Conservation (phyloP, 2,888 invertebrate genomes). For the Drosophila dives region DNA sequence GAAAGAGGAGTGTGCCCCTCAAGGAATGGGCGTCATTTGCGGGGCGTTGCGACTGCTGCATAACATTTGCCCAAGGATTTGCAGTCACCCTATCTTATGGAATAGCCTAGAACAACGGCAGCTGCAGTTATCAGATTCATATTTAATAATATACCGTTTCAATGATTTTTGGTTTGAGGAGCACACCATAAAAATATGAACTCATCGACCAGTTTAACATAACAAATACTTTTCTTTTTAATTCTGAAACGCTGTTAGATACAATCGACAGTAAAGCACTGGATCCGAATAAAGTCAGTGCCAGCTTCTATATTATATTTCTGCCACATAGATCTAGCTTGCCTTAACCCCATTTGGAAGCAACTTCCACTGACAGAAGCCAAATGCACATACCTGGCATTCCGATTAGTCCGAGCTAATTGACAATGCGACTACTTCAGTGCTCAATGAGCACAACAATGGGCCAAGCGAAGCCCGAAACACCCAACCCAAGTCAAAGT, state of each 20-base stretch:
- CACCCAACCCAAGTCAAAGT: slow-evolving; percentile 41
- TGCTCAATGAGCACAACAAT: slow-evolving; percentile 72
- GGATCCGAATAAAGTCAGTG: background rate
- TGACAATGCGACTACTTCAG: slow-evolving; percentile 69
- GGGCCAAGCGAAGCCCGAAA: slow-evolving; percentile 18
- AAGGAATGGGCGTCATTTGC: slow-evolving; percentile 38
- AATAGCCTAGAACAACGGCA: slow-evolving; percentile 26
- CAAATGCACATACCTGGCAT: slow-evolving; percentile 50
- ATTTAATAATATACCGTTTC: slow-evolving; percentile 11
- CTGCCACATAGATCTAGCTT: background rate
- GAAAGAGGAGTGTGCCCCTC: slow-evolving; percentile 10
- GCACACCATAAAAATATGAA: too few relatives aligned
- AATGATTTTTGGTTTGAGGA: slow-evolving; percentile 5
- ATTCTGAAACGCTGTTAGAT: background rate
- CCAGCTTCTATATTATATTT: too few relatives aligned
- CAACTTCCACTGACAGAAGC: slow-evolving; percentile 18
- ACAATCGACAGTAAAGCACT: background rate
- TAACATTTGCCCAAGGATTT: slow-evolving; percentile 44
- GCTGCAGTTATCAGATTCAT: slow-evolving; percentile 25
- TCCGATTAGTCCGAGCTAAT: slow-evolving; percentile 63
- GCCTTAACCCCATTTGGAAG: background rate
- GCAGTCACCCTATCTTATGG: slow-evolving; percentile 57
- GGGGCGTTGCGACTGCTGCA: slow-evolving; percentile 71
- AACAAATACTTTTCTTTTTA: background rate
- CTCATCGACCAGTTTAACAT: slow-evolving; percentile 1